Conservation (phyloP, 2,113 vertebrate genomes). For the Eptesicus fuscus region DNA sequence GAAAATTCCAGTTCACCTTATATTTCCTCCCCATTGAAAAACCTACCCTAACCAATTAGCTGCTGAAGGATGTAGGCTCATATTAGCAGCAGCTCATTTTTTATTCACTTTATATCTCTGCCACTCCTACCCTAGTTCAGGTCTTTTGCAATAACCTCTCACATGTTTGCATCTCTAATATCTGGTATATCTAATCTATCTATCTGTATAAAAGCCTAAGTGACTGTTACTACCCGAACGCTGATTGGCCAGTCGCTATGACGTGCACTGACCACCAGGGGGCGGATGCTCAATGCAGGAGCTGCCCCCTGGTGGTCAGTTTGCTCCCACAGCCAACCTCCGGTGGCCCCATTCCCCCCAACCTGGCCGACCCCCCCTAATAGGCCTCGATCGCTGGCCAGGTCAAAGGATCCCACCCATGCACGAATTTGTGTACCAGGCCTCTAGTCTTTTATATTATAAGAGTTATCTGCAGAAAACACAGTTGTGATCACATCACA, state of each 20-base stretch:
- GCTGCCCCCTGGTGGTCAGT: no score
- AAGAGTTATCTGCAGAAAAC: neutral
- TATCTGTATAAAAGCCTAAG: no score
- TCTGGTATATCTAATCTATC: neutral
- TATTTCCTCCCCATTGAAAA: neutral
- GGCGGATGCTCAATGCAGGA: no score
- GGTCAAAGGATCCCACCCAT: no score
- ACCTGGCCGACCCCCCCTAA: no score
- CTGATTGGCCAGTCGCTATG: no score
- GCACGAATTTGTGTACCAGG: no score
- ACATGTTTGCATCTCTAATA: neutral
- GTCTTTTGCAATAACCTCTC: neutral
- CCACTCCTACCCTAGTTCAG: neutral
- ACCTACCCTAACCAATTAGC: neutral
- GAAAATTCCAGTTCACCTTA: neutral
- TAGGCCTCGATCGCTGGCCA: no score
- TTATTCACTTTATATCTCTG: neutral
- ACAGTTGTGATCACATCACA: neutral
- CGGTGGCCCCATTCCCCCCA: no score
- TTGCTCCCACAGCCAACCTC: no score
- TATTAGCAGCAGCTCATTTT: neutral
- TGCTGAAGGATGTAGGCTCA: neutral
- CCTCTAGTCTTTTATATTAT: neutral
- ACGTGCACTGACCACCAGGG: no score
- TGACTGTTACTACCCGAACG: rapidly evolving